Conservation (phyloP, 2,888 invertebrate species). For the Diaperis boleti region DNA sequence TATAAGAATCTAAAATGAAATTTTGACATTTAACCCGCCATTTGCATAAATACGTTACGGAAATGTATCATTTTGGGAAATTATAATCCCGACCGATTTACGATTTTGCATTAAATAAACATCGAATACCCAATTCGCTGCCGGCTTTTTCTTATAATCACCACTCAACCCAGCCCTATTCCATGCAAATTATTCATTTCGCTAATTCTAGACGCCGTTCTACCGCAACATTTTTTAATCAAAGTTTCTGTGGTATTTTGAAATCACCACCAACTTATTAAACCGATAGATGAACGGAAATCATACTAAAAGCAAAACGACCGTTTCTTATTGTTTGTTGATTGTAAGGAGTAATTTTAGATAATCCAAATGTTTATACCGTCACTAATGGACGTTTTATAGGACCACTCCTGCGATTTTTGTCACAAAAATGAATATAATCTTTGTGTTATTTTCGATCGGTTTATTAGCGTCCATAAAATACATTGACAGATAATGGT, state of each 20-base stretch:
- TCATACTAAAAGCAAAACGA: constrained; percentile 14
- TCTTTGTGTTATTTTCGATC: constrained; percentile 43
- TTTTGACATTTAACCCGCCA: constrained; percentile 38
- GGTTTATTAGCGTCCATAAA: constrained; percentile 42
- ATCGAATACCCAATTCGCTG: constrained; percentile 39
- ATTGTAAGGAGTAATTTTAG: constrained; percentile 42
- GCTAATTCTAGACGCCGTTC: constrained; percentile 34
- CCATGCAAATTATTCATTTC: constrained; percentile 36
- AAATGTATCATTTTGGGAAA: constrained; percentile 41
- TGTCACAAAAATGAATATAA: constrained; percentile 42
- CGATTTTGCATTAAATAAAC: constrained; percentile 39
- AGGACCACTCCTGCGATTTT: constrained; percentile 43
- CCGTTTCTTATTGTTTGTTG: constrained; percentile 37
- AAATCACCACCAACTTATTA: constrained; percentile 17
- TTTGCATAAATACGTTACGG: constrained; percentile 39
- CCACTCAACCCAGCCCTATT: constrained; percentile 36
- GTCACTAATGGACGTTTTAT: constrained; percentile 43
- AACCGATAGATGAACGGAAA: background rate
- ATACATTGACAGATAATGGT: constrained; percentile 39
- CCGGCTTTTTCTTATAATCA: constrained; percentile 39
- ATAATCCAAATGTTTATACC: constrained; percentile 43
- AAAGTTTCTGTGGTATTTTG: constrained; percentile 31
- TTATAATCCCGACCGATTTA: constrained; percentile 35
- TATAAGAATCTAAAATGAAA: constrained; percentile 29
- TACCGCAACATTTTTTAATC: constrained; percentile 34